Percentiles rank a stretch among this genome's conserved stretches.
These are phyloP conservation scores for Drosophila ezoana DNA, from an alignment of 2,888 invertebrate species.

Conservation along the genomic window DNA sequence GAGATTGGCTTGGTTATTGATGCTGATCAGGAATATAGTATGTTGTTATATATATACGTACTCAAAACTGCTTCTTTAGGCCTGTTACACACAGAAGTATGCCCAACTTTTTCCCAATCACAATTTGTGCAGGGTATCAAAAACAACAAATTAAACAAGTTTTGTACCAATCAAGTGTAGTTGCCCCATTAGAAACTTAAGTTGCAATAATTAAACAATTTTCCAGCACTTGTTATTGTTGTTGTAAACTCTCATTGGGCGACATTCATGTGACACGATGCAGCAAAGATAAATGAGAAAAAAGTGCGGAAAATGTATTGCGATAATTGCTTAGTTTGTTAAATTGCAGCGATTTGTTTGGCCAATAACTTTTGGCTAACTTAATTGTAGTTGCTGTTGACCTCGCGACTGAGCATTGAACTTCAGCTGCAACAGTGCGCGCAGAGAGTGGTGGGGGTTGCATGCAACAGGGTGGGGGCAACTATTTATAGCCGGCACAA, in stretches of 20 bases:
- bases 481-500: slow-evolving; percentile 51
- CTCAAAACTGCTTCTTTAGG: no score
- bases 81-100: no score
- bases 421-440: slow-evolving; percentile 32
- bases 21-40: no score
- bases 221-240: slow-evolving; percentile 33
- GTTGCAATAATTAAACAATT: slow-evolving; percentile 77
- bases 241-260: slow-evolving; percentile 11
- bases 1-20: no score
- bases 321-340: slow-evolving; percentile 69
- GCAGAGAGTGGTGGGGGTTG: no score
- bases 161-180: slow-evolving; percentile 37
- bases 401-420: slow-evolving; percentile 65
- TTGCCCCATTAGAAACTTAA: slow-evolving; percentile 67
- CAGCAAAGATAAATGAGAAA: slow-evolving; percentile 22
- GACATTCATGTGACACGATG: slow-evolving; percentile 55
- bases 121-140: slow-evolving; percentile 1
- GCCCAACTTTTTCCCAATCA: background rate
- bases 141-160: slow-evolving; percentile 42
- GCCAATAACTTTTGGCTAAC: slow-evolving; percentile 65
- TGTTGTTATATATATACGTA: no score
- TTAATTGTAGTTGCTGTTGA: slow-evolving; percentile 60
- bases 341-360: slow-evolving; percentile 67
- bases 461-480: slow-evolving; percentile 30
- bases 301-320: slow-evolving; percentile 49